These are phyloP conservation scores for Coelinius sp. DNA, from an alignment of 2,888 invertebrate species.

Conservation along the genomic window DNA sequence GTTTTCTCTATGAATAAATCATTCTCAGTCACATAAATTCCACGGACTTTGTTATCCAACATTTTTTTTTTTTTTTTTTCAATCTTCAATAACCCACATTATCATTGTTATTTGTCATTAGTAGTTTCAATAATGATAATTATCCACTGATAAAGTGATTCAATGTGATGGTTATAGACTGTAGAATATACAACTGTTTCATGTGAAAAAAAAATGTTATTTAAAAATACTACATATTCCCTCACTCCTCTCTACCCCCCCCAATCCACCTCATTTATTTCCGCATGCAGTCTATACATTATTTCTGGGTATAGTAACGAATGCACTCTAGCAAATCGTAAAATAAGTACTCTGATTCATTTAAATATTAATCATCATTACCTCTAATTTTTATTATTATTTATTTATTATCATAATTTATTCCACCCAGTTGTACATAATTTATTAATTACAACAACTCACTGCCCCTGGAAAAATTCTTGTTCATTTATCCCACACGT, in stretches of 20 bases:
- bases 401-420: neutral
- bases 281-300: constrained; percentile 3
- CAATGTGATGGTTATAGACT: too few relatives aligned
- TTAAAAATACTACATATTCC: neutral
- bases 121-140: neutral
- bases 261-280: constrained; percentile 13
- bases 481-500: neutral
- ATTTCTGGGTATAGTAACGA: neutral
- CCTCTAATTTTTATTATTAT: neutral
- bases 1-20: neutral
- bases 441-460: neutral
- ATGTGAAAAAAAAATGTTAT: neutral
- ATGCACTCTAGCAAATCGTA: neutral
- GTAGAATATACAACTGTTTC: neutral
- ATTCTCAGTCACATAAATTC: neutral
- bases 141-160: neutral
- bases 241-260: neutral
- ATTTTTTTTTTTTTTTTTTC: too few relatives aligned
- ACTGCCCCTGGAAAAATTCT: neutral
- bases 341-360: too few relatives aligned
- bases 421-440: neutral
- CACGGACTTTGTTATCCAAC: neutral
- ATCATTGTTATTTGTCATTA: neutral
- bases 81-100: neutral
- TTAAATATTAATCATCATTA: too few relatives aligned